These are phyloP conservation scores for Caerostris darwini DNA, from an alignment of 1,140 invertebrate species.

Conservation along the genomic window DNA sequence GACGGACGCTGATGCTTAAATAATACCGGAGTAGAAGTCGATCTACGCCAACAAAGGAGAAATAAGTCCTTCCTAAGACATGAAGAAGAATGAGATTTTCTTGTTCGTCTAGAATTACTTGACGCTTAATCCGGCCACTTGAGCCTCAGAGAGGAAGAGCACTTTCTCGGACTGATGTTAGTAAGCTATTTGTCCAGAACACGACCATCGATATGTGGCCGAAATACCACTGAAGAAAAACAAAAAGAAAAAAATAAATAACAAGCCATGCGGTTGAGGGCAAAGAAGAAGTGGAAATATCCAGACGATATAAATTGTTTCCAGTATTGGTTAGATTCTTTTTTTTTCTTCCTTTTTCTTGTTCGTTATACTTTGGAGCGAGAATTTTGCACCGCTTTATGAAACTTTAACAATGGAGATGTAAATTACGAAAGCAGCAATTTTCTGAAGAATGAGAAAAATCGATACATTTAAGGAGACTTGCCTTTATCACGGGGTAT, in stretches of 20 bases:
- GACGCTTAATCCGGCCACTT: conserved; percentile 50
- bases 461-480: neutral
- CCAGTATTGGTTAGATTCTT: neutral
- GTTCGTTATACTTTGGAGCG: neutral
- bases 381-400: neutral
- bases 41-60: neutral
- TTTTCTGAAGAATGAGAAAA: neutral
- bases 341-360: neutral
- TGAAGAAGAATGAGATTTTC: conserved; percentile 37
- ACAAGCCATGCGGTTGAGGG: neutral
- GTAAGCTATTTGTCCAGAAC: conserved; percentile 37
- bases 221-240: neutral
- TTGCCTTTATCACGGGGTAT: neutral
- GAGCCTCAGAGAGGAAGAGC: neutral
- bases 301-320: neutral
- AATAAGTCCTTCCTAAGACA: neutral
- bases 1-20: conserved; percentile 22
- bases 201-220: neutral
- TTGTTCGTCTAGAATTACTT: conserved; percentile 36
- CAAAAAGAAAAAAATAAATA: neutral
- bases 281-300: neutral
- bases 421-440: neutral
- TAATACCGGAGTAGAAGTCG: neutral
- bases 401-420: neutral
- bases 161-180: neutral